Base-by-base conservation (phyloP, 2,888 invertebrate genomes). In the Cosmia trapezina region DNA sequence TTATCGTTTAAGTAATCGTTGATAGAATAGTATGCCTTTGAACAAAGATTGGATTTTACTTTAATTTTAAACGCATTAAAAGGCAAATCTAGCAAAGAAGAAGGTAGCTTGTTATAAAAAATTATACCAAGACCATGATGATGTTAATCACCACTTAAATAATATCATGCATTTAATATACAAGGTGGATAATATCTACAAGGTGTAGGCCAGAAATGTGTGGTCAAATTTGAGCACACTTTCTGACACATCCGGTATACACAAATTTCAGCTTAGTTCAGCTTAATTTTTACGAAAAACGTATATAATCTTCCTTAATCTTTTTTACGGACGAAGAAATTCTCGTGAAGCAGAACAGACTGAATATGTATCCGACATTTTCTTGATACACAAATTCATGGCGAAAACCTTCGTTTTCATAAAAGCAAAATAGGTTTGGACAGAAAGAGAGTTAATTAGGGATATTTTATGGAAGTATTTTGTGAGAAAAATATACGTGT, bases 381-480 rank as follows among this genome's bases (percentile, higher is more conserved):
- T 60, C 65, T 62, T 49, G 60, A 83, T 56, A 77, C 59, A 69
- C 45, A 56, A 65, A 73, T 70, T 74, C 70, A 43, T 56, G n/a
- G 45, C 14, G 53, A 45, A 47, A 53, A 62, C 57, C 56, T n/a
- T 33, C 47, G 41, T 66, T 65, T 70, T 78, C 49, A 70, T 67
- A 64, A 71, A 65, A 63, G 41, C 33, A 37, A 71, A 73, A 73
- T 69, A 49, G 19, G n/a, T 59, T 60, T 60, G 28, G 19, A 60
- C 65, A 41, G 57, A 65, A 70, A 74, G 37, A 57, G 72, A 67
- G 60, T 60, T 76, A 76, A 73, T 76, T 74, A 72, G 17, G 47
- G 33, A 66, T 70, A 78, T 72, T 76, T 73, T 70, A 66, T 53
- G 53, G 19, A 17, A 11, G 43, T 65, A 68, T 61, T 70, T 67